These are phyloP conservation scores for Chydorus sphaericus DNA, from an alignment of 2,888 invertebrate genomes.

Conservation along the genomic window DNA sequence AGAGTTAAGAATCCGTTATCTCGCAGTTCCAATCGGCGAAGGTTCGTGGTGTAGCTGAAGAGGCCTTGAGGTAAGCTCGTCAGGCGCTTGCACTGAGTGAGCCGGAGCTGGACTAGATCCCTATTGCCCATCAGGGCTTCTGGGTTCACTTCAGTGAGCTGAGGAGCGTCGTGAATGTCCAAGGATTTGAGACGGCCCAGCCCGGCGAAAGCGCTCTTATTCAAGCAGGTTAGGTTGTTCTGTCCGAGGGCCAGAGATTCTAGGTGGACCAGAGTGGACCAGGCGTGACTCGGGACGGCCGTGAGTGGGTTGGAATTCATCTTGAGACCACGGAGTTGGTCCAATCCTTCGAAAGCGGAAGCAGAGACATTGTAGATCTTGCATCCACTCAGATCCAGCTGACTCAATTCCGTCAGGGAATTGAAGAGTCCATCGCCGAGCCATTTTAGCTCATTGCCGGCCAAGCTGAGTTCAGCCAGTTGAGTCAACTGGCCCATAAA, in stretches of 20 bases:
- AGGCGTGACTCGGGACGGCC: slow-evolving; percentile 56
- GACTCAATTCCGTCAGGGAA: slow-evolving; percentile 55
- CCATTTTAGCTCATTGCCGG: slow-evolving; percentile 61
- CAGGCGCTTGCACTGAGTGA: slow-evolving; percentile 63
- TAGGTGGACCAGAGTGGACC: slow-evolving; percentile 48
- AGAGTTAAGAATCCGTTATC: slow-evolving; percentile 62
- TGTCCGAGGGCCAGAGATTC: slow-evolving; percentile 71
- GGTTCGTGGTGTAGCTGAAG: slow-evolving; percentile 46
- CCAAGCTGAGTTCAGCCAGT: slow-evolving; percentile 68
- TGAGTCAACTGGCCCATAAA: slow-evolving; percentile 49
- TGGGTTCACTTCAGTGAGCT: slow-evolving; percentile 53
- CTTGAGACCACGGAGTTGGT: slow-evolving; percentile 50
- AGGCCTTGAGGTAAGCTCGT: slow-evolving; percentile 57
- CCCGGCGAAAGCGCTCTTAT: slow-evolving; percentile 55
- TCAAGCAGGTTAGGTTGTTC: slow-evolving; percentile 56
- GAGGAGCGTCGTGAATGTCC: slow-evolving; percentile 62
- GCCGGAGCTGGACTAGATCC: slow-evolving; percentile 58
- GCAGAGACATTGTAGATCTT: slow-evolving; percentile 51
- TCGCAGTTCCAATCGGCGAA: slow-evolving; percentile 23
- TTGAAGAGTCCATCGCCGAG: slow-evolving; percentile 63
- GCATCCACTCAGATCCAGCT: slow-evolving; percentile 64
- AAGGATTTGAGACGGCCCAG: slow-evolving; percentile 57
- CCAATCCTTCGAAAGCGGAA: slow-evolving; percentile 50
- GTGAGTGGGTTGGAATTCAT: slow-evolving; percentile 63
- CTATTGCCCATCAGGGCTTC: slow-evolving; percentile 66